A percentile compares a stretch with the other conserved stretches of the same genome.
Evolutionary conservation across 1,140 invertebrate genomes (phyloP).

Genomic region (Probaryconus sp.): DNA sequence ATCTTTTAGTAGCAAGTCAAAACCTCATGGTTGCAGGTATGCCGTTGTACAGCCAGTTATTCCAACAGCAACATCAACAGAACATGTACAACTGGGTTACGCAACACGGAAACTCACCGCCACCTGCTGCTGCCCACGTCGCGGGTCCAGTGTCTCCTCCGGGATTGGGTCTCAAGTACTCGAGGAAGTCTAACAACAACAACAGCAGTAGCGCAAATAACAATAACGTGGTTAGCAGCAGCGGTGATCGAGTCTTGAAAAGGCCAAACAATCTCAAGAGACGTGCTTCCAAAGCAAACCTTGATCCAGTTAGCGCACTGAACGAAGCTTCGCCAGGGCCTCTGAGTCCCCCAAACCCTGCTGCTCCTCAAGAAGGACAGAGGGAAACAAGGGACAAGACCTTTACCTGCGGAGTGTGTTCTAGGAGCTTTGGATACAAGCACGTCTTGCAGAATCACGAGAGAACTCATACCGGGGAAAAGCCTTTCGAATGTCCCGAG

Average conservation of each 20-base stretch:
- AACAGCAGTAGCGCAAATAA: constrained; percentile 75
- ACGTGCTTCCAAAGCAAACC: constrained; percentile 69
- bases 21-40: constrained; percentile 78
- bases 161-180: constrained; percentile 64
- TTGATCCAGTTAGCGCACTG: constrained; percentile 54
- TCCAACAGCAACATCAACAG: constrained; percentile 78
- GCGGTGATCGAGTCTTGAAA: constrained; percentile 69
- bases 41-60: constrained; percentile 70
- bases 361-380: constrained; percentile 75
- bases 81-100: constrained; percentile 76
- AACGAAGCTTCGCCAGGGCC: constrained; percentile 73
- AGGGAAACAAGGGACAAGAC: constrained; percentile 85
- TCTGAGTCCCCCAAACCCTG: constrained; percentile 71
- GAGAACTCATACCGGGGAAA: constrained; percentile 97
- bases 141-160: constrained; percentile 71
- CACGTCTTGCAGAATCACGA: constrained; percentile 97
- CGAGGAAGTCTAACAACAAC: constrained; percentile 63
- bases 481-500: constrained; percentile 96
- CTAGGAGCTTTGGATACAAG: constrained; percentile 94
- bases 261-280: constrained; percentile 69
- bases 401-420: constrained; percentile 92
- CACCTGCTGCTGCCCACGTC: constrained; percentile 66
- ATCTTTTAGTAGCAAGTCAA: constrained; percentile 79
- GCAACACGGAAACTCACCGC: constrained; percentile 66
- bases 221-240: constrained; percentile 76